phyloP scores from a whole-genome alignment of 2,888 invertebrate species.

The Melieria crassipennis region DNA sequence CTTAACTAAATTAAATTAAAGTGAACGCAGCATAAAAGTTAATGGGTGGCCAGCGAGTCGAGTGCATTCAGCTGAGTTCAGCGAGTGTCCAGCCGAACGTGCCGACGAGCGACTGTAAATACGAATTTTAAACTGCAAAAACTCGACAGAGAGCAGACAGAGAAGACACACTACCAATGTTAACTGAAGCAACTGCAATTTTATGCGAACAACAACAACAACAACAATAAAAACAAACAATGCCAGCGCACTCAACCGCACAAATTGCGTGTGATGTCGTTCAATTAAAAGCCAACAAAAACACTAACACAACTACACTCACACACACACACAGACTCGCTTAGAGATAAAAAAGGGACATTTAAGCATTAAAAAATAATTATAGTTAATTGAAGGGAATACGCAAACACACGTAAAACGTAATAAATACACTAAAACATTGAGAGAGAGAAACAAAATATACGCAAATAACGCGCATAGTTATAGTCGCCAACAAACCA shows the following conservation, averaged over 20 bases:
- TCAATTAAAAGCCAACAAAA: too few species aligned
- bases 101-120: slow-evolving; percentile 10
- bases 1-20: neutral
- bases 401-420: too few species aligned
- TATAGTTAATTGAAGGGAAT: too few species aligned
- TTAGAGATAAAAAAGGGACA: too few species aligned
- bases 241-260: too few species aligned
- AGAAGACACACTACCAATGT: slow-evolving; percentile 31
- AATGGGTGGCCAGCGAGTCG: neutral
- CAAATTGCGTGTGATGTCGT: too few species aligned
- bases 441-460: too few species aligned
- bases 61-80: neutral
- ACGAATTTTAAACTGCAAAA: slow-evolving; percentile 13
- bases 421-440: too few species aligned
- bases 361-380: too few species aligned
- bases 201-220: neutral
- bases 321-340: too few species aligned
- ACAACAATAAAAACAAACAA: neutral
- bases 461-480: too few species aligned
- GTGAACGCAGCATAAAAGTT: neutral
- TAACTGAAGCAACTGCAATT: slow-evolving; percentile 23
- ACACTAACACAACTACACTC: too few species aligned
- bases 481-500: neutral
- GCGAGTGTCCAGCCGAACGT: neutral
- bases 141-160: neutral